Conservation (phyloP, 2,888 invertebrate species). For the Cantharis rustica region DNA sequence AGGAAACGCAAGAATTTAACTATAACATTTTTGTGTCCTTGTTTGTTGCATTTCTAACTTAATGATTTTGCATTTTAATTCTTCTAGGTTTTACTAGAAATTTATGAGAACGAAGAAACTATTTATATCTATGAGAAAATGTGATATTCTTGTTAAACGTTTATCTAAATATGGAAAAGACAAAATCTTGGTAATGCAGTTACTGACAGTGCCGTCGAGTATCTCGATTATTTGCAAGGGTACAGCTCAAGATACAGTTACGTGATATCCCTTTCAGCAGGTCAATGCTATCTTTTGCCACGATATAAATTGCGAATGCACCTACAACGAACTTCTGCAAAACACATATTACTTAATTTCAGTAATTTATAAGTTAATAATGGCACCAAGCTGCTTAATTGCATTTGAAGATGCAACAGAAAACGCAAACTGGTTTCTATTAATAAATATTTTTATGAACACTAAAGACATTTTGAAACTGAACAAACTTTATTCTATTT, state of each 20-base stretch:
- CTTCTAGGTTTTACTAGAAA: background rate
- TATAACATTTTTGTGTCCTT: background rate
- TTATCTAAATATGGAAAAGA: conserved; percentile 12
- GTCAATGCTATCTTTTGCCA: conserved; percentile 34
- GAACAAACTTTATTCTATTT: background rate
- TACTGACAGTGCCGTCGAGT: conserved; percentile 8
- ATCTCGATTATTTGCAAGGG: conserved; percentile 23
- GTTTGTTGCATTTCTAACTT: background rate
- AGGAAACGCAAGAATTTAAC: conserved; percentile 3
- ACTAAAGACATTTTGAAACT: background rate
- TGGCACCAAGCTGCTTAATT: background rate
- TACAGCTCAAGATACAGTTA: conserved; percentile 31
- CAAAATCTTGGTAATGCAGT: conserved; percentile 14
- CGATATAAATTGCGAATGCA: conserved; percentile 27
- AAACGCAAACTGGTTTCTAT: background rate
- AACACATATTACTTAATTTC: conserved; percentile 13
- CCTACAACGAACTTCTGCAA: conserved; percentile 20
- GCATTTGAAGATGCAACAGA: background rate
- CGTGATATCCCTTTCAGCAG: conserved; percentile 35
- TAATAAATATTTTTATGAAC: background rate
- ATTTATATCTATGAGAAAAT: conserved; percentile 3
- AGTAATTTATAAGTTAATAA: conserved; percentile 12
- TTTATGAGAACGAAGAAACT: conserved; percentile 2
- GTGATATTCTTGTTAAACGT: conserved; percentile 15
- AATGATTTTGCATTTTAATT: background rate